phyloP scores from a whole-genome alignment of 2,113 vertebrate genomes.

The Plectropomus leopardus region DNA sequence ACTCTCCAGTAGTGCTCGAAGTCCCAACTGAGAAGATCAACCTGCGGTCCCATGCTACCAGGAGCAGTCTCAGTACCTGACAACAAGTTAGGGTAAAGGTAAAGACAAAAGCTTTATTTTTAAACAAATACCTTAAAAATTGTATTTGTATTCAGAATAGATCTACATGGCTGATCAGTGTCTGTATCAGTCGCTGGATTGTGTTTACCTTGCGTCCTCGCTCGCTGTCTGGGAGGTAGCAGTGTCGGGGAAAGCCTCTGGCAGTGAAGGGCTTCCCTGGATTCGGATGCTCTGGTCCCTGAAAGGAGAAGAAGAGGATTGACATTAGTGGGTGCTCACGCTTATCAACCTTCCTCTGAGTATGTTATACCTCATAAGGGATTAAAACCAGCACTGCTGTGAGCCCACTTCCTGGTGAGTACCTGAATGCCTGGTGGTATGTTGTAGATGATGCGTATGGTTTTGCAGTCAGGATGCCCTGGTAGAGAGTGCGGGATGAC shows the following conservation, averaged over 20 bases:
- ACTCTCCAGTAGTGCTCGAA: constrained; percentile 96
- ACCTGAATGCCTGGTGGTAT: constrained; percentile 96
- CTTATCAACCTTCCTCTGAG: background rate
- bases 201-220: constrained; percentile 92
- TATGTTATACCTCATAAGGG: background rate
- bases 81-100: background rate
- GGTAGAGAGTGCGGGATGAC: constrained; percentile 95
- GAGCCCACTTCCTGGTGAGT: background rate
- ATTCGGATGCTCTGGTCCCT: constrained; percentile 95
- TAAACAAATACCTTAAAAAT: background rate
- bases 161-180: background rate
- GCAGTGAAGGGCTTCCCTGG: constrained; percentile 95
- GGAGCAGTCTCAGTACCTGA: constrained; percentile 92
- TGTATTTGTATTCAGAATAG: background rate
- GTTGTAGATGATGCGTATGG: constrained; percentile 96
- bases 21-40: constrained; percentile 95
- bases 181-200: background rate
- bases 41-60: constrained; percentile 95
- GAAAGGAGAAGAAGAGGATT: constrained; percentile 7
- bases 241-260: constrained; percentile 95
- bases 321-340: background rate
- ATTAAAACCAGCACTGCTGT: too few relatives aligned
- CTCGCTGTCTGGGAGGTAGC: constrained; percentile 96
- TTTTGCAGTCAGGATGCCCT: constrained; percentile 93
- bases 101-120: background rate